Evolutionary conservation across 2,113 vertebrate species (phyloP).

Genomic region (Setophaga coronata): DNA sequence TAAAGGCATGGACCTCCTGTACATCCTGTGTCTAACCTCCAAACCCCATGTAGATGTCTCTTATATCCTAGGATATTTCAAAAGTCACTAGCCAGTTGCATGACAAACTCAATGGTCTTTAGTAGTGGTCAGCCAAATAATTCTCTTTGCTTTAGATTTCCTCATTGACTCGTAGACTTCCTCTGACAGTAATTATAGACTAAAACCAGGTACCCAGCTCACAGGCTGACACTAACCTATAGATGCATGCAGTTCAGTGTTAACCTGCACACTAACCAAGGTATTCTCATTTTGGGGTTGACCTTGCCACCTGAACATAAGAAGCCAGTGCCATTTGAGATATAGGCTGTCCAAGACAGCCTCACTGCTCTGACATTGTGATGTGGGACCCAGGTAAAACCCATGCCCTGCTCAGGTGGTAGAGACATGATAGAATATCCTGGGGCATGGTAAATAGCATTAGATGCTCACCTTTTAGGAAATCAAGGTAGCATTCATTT

Average conservation of each 20-base stretch:
- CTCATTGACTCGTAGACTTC: neutral
- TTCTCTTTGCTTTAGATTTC: neutral
- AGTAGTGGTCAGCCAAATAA: neutral
- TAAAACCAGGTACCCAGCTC: neutral
- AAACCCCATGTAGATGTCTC: neutral
- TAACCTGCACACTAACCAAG: neutral
- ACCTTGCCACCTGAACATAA: neutral
- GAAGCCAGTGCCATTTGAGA: neutral
- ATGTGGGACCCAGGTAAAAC: neutral
- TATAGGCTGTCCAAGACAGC: neutral
- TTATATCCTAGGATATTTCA: neutral
- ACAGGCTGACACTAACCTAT: neutral
- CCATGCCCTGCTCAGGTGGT: too few relatives aligned
- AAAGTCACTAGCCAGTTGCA: neutral
- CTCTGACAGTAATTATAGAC: neutral
- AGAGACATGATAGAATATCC: neutral
- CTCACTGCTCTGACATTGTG: neutral
- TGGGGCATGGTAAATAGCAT: neutral
- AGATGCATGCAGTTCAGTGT: neutral
- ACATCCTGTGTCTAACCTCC: neutral
- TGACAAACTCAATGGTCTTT: neutral
- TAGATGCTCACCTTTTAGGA: neutral
- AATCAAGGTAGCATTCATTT: neutral
- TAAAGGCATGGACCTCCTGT: neutral
- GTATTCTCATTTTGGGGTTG: neutral